These are phyloP conservation scores for Albula goreensis DNA, from an alignment of 2,113 vertebrate genomes.

Conservation along the genomic window DNA sequence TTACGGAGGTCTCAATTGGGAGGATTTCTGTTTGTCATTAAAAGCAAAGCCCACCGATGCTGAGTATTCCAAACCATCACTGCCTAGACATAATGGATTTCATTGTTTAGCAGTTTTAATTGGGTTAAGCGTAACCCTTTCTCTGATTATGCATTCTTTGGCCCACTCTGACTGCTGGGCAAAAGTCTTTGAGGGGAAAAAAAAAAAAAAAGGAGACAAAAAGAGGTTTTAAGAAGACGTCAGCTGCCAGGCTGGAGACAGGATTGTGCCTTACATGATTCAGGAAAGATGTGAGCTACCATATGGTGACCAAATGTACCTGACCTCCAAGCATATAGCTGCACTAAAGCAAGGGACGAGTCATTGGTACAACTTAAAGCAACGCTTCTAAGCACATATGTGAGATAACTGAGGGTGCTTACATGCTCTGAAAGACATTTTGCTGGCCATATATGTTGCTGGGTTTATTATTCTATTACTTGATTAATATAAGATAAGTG, in stretches of 20 bases:
- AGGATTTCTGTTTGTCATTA: background rate
- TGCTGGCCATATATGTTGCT: background rate
- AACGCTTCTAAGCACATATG: constrained; percentile 1
- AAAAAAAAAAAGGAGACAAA: background rate
- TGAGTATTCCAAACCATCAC: background rate
- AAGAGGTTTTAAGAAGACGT: background rate
- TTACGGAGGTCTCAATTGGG: background rate
- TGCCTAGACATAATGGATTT: background rate
- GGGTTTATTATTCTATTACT: background rate
- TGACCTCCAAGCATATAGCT: background rate
- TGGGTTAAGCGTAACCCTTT: background rate
- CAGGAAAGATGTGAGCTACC: background rate
- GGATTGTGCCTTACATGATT: background rate
- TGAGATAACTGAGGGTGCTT: background rate
- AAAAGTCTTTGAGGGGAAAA: background rate
- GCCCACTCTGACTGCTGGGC: background rate
- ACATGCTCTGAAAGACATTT: background rate
- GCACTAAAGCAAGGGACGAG: background rate
- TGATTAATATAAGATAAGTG: background rate
- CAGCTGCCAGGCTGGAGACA: background rate
- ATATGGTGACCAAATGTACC: constrained; percentile 20
- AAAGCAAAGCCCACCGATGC: background rate
- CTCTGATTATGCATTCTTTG: background rate
- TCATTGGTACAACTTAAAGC: background rate
- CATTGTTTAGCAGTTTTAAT: constrained; percentile 4